Base-by-base conservation (phyloP, 2,113 vertebrate species). In the Aldabrachelys gigantea region DNA sequence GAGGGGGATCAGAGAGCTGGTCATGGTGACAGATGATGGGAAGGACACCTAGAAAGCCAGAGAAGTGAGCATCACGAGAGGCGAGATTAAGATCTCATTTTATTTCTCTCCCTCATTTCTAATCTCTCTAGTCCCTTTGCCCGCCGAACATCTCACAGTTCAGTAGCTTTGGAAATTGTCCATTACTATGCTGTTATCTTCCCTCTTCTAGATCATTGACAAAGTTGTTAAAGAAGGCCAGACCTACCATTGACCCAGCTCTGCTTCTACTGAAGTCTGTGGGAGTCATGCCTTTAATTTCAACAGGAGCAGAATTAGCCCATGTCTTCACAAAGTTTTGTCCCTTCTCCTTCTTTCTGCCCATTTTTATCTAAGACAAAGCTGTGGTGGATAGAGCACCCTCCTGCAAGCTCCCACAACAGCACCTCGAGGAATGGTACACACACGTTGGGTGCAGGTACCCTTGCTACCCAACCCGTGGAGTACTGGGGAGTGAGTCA, bases 351-450 rank as follows among this genome's bases (percentile, higher is more conserved):
- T 72, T 49, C 50, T 21, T 22, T 29, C 22, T 22, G 85, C 35
- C 27, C 4, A 87, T 87, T 84, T 38, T 10, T 80, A 31, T 25
- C 53, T 16, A 31, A 19, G 10, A 19, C 79, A 76, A 81, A 87
- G 72, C 52, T 72, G 76, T 75, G 65, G 38, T 9, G 57, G 56
- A 14, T 72, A 57, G 53, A 89, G 52, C 52, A 56, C 38, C 59
- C 35, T 92, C 38, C 56, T 54, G 38, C 22, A 8, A 38, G 35
- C 50, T 91, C 82, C 25, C 38, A 82, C 2, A 82, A 47, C 24
- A 1, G 8, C 0, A 0, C 2, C 7, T 12, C 22, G 14, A 25
- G 27, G 14, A 86, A 93, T 65, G 14, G 22, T 65, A 17, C 22
- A 17, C 0, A 1, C 86, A 91, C 12, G 25, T 44, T 14, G 65